Percentiles rank a stretch among this genome's conserved stretches.
phyloP scores from a whole-genome alignment of 1,140 invertebrate species.

The Nasonia giraulti region DNA sequence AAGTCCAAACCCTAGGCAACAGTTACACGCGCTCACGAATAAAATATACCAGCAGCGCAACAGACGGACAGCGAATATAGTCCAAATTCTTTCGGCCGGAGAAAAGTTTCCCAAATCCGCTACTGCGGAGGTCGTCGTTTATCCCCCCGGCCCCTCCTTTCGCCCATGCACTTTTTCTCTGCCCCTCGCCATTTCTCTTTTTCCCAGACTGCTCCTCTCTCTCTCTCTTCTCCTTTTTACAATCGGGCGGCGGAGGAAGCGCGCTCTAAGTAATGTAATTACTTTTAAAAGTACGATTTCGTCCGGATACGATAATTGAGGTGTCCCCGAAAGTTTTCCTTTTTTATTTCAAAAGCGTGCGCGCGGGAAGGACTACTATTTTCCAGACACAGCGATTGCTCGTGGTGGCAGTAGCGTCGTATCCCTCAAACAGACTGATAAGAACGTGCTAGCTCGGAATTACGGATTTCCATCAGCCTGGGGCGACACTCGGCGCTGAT shows the following conservation, averaged over 20 bases:
- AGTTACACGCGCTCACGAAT: neutral
- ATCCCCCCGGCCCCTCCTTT: neutral
- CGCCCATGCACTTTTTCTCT: neutral
- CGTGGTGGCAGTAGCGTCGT: neutral
- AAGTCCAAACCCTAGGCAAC: neutral
- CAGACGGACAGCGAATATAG: neutral
- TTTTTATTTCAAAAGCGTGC: neutral
- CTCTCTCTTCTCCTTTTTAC: neutral
- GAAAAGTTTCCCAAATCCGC: conserved; percentile 35
- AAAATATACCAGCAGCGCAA: neutral
- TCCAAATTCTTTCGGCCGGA: conserved; percentile 17
- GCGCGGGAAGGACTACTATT: neutral
- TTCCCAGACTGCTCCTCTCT: neutral
- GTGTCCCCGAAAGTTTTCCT: neutral
- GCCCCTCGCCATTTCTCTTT: neutral
- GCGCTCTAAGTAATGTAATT: conserved; percentile 21
- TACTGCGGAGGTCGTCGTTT: neutral
- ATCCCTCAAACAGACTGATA: neutral
- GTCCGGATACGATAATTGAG: neutral
- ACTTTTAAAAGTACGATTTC: conserved; percentile 2
- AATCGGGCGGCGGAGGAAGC: neutral
- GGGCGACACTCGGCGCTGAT: neutral
- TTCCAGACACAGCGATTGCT: neutral
- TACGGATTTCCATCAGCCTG: neutral
- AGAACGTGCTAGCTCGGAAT: neutral